A percentile compares a stretch with the other conserved stretches of the same genome.
phyloP scores from a whole-genome alignment of 2,113 vertebrate genomes.

The Misgurnus anguillicaudatus region DNA sequence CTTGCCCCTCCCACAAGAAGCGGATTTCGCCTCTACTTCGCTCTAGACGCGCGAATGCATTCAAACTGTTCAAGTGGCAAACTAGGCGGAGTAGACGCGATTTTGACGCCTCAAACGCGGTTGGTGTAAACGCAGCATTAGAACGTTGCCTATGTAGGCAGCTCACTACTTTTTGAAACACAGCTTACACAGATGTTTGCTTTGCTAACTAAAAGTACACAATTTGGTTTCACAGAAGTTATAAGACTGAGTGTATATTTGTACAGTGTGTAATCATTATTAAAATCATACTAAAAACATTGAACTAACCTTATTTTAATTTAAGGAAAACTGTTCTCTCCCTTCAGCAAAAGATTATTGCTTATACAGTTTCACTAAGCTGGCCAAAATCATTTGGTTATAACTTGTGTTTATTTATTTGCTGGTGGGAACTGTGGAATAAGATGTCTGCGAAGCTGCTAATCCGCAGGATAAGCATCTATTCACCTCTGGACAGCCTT shows the following conservation, averaged over 20 bases:
- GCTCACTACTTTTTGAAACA: not conserved
- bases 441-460: not conserved
- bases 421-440: not conserved
- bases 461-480: constrained; percentile 15
- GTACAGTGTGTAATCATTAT: not conserved
- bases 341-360: too few species aligned
- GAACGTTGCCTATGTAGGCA: not conserved
- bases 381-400: not conserved
- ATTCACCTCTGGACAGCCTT: constrained; percentile 25
- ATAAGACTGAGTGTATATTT: not conserved
- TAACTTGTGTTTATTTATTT: not conserved
- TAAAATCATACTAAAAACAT: not conserved
- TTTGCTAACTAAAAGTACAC: too few species aligned
- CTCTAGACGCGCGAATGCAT: too few species aligned
- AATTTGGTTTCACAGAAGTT: not conserved
- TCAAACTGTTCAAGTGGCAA: too few species aligned
- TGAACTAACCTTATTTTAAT: not conserved
- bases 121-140: too few species aligned
- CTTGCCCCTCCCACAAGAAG: too few species aligned
- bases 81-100: too few species aligned
- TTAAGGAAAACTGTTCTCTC: too few species aligned
- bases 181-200: not conserved
- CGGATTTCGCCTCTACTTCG: too few species aligned
- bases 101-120: too few species aligned
- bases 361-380: not conserved